Evolutionary conservation across 2,113 vertebrate genomes (phyloP).

Genomic region (Phalacrocorax carbo): DNA sequence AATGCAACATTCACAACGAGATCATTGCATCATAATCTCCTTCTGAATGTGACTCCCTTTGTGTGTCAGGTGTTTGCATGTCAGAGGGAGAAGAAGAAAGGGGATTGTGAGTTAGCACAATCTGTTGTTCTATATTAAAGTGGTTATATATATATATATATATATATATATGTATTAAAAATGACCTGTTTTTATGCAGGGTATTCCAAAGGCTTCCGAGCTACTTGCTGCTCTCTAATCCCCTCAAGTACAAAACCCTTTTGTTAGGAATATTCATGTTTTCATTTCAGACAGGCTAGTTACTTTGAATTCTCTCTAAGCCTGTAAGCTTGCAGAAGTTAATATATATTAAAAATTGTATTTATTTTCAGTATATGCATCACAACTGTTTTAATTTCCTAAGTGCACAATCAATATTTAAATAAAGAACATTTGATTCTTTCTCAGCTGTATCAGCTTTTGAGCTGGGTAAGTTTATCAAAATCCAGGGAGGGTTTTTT

Average conservation of each 20-base stretch:
- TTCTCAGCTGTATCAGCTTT: constrained; percentile 1
- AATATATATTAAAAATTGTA: constrained; percentile 25
- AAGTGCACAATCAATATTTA: constrained; percentile 40
- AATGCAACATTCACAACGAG: constrained; percentile 71
- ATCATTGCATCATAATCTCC: constrained; percentile 77
- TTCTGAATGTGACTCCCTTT: constrained; percentile 68
- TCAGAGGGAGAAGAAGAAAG: constrained; percentile 42
- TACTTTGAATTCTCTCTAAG: constrained; percentile 38
- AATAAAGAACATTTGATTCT: constrained; percentile 17
- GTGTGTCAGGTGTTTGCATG: constrained; percentile 57
- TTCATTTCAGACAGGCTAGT: constrained; percentile 28
- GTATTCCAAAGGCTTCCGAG: constrained; percentile 31
- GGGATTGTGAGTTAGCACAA: constrained; percentile 31
- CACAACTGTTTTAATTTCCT: constrained; percentile 24
- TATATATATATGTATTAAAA: background rate
- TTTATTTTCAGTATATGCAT: background rate
- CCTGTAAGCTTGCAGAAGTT: background rate
- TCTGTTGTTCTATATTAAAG: constrained; percentile 40
- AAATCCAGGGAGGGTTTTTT: background rate
- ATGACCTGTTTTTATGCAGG: background rate
- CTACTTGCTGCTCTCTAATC: constrained; percentile 31
- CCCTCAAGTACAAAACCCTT: constrained; percentile 4
- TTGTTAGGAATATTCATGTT: constrained; percentile 15
- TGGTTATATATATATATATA: background rate
- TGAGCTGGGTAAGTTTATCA: background rate